Evolutionary conservation across 2,888 invertebrate species (phyloP).

Genomic region (Osmoderma eremita): DNA sequence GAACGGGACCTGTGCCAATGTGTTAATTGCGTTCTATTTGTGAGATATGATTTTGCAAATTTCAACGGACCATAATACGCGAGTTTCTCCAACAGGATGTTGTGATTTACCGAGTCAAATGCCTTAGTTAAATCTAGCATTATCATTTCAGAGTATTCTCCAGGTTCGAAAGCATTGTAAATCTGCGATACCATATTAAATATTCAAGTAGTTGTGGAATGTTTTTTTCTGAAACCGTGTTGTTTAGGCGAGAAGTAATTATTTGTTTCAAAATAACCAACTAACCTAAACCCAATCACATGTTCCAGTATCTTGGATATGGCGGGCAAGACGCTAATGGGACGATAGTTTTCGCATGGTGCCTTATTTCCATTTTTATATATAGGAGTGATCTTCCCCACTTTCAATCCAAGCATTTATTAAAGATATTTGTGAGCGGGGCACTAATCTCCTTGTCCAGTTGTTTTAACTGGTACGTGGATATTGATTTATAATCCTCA

Average conservation of each 20-base stretch:
- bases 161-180: no score
- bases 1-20: no score
- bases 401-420: background rate
- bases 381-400: background rate
- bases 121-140: no score
- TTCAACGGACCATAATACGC: no score
- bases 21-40: no score
- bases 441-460: background rate
- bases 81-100: no score
- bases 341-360: background rate
- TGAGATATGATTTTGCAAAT: no score
- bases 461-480: conserved; percentile 2
- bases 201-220: no score
- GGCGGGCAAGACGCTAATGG: background rate
- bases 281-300: background rate
- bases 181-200: no score
- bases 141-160: no score
- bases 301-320: background rate
- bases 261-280: background rate
- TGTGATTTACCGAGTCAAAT: no score
- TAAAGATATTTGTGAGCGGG: background rate
- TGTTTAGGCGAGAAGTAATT: background rate
- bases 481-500: background rate
- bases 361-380: background rate
- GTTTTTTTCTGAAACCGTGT: background rate